Conservation (phyloP, 2,888 invertebrate genomes). For the Choreutis nemorana region DNA sequence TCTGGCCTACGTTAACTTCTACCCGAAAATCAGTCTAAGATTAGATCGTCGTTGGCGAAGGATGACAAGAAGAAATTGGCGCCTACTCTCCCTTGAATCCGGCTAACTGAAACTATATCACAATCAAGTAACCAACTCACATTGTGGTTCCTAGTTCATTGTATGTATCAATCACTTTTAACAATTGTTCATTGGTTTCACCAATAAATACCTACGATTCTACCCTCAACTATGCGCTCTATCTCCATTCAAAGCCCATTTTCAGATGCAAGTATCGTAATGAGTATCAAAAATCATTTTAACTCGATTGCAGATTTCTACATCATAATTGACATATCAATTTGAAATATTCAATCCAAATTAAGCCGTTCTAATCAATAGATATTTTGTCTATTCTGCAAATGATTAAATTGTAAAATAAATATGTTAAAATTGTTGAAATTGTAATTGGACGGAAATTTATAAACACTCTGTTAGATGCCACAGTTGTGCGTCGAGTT, state of each 20-base stretch:
- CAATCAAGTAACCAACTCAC: too few relatives aligned
- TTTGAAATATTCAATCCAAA: slow-evolving; percentile 24
- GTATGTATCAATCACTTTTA: too few relatives aligned
- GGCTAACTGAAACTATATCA: slow-evolving; percentile 59
- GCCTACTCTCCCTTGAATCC: slow-evolving; percentile 23
- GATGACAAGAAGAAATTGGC: slow-evolving; percentile 30
- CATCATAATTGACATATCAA: too few relatives aligned
- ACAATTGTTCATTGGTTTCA: too few relatives aligned
- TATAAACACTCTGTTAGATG: slow-evolving; percentile 35
- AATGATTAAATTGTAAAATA: slow-evolving; percentile 18
- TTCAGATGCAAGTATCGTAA: too few relatives aligned
- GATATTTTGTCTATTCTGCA: slow-evolving; percentile 7
- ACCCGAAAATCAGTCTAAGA: slow-evolving; percentile 63
- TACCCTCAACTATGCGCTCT: too few relatives aligned
- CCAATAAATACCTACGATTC: too few relatives aligned
- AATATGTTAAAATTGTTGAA: slow-evolving; percentile 20
- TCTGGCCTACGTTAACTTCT: slow-evolving; percentile 54
- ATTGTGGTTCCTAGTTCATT: too few relatives aligned
- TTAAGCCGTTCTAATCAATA: slow-evolving; percentile 2
- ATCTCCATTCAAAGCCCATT: too few relatives aligned
- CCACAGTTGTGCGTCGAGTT: slow-evolving; percentile 47
- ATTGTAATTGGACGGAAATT: slow-evolving; percentile 53
- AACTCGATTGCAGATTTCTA: too few relatives aligned
- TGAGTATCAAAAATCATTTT: too few relatives aligned
- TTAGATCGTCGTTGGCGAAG: slow-evolving; percentile 46